Conservation (phyloP, 2,888 invertebrate species). For the Gerris lacustris region DNA sequence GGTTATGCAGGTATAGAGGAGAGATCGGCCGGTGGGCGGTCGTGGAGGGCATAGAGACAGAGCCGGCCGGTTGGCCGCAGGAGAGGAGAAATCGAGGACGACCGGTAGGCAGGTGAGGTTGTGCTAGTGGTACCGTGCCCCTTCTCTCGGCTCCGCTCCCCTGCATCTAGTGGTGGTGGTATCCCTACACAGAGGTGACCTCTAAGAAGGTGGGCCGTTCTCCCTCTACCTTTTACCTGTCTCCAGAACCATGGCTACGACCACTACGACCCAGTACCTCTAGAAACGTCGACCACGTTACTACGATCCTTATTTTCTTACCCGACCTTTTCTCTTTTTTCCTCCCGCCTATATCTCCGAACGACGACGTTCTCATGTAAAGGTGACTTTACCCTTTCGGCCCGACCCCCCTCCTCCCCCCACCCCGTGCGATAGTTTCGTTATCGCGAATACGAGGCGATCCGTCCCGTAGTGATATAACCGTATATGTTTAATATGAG, state of each 20-base stretch:
- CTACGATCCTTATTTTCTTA: neutral
- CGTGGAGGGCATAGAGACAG: neutral
- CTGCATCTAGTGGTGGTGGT: constrained; percentile 7
- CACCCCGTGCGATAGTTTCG: neutral
- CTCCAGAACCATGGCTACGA: neutral
- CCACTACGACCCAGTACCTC: neutral
- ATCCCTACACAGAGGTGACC: neutral
- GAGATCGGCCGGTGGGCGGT: no score
- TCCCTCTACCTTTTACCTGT: constrained; percentile 5
- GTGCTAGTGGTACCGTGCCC: constrained; percentile 10
- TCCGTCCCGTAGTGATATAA: neutral
- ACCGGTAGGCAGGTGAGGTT: constrained; percentile 14
- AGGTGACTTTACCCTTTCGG: neutral
- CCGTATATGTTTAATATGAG: constrained; percentile 30
- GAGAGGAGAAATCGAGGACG: constrained; percentile 23
- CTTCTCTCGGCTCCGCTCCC: constrained; percentile 4
- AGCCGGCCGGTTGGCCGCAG: constrained; percentile 6
- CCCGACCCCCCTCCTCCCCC: neutral
- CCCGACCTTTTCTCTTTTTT: neutral
- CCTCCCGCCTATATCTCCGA: neutral
- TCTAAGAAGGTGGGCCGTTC: neutral
- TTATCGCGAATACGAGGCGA: neutral
- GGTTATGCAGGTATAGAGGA: no score
- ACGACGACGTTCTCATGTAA: neutral
- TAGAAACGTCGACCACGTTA: neutral